Conservation (phyloP, 2,888 invertebrate genomes). For the Heliconius charithonia region DNA sequence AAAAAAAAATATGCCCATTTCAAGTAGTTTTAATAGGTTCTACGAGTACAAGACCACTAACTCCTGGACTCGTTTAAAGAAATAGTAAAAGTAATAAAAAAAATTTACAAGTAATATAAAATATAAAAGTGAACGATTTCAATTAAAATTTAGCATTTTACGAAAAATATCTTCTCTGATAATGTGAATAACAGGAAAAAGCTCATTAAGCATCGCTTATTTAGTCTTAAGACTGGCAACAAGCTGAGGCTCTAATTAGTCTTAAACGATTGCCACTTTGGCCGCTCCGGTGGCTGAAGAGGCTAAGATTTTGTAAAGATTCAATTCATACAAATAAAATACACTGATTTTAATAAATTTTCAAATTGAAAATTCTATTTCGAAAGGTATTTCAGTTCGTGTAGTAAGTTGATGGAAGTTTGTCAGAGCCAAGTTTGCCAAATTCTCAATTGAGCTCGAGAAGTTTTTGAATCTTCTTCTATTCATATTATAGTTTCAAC, state of each 20-base stretch:
- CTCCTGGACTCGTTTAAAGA: not conserved
- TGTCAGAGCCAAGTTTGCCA: constrained; percentile 36
- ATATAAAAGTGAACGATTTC: not conserved
- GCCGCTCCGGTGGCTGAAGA: constrained; percentile 10
- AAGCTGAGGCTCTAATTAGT: constrained; percentile 30
- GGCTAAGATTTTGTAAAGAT: constrained; percentile 24
- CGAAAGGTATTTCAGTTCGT: constrained; percentile 37
- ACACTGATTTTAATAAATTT: constrained; percentile 37
- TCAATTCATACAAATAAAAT: constrained; percentile 16
- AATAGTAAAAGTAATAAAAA: not conserved
- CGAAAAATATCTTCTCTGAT: not conserved
- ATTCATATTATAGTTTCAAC: constrained; percentile 32
- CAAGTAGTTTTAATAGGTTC: too few species aligned
- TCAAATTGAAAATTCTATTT: constrained; percentile 39
- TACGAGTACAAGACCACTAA: too few species aligned
- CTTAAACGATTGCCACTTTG: constrained; percentile 27
- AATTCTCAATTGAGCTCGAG: constrained; percentile 42
- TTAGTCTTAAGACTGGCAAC: constrained; percentile 27
- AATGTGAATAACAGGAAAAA: constrained; percentile 16
- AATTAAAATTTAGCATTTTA: not conserved
- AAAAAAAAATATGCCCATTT: too few species aligned
- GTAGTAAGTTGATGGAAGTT: constrained; percentile 22
- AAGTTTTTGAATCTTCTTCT: constrained; percentile 40
- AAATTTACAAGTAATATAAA: not conserved
- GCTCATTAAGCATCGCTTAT: constrained; percentile 28